Percentiles rank a stretch among this genome's conserved stretches.
Conservation (phyloP, 2,797 vertebrate genomes). For the Gambusia yucatana region DNA sequence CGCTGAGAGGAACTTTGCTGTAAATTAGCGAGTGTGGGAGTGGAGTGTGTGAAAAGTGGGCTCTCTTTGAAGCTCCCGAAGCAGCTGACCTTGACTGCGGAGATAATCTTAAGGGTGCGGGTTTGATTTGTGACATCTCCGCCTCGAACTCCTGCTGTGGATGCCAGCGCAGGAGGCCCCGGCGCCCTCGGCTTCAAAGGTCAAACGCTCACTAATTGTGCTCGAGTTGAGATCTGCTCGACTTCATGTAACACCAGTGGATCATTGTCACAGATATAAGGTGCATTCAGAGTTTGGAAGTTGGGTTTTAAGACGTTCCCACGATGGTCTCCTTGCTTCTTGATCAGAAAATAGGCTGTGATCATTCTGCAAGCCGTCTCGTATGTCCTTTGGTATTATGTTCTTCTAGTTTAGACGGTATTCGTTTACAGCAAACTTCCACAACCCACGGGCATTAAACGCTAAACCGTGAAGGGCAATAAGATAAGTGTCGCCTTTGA, state of each 20-base stretch:
- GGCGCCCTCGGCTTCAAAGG: slow-evolving; percentile 9
- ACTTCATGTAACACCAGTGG: neutral
- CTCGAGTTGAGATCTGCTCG: neutral
- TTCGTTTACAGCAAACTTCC: slow-evolving; percentile 70
- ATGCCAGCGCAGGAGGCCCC: slow-evolving; percentile 4
- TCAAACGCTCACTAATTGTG: slow-evolving; percentile 34
- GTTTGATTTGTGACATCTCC: slow-evolving; percentile 8
- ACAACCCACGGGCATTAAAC: slow-evolving; percentile 51
- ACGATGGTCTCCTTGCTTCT: slow-evolving; percentile 57
- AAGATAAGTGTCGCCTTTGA: slow-evolving; percentile 13
- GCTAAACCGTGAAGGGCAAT: slow-evolving; percentile 32
- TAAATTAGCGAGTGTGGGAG: slow-evolving; percentile 3
- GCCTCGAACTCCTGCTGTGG: neutral
- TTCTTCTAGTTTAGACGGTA: slow-evolving; percentile 49
- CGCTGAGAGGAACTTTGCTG: neutral
- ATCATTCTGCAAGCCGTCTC: slow-evolving; percentile 59
- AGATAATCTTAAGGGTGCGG: slow-evolving; percentile 26
- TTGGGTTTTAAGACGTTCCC: slow-evolving; percentile 51
- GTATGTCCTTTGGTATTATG: slow-evolving; percentile 61
- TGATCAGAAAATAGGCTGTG: slow-evolving; percentile 36
- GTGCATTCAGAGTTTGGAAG: slow-evolving; percentile 13
- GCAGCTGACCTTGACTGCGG: slow-evolving; percentile 25
- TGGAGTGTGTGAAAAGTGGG: slow-evolving; percentile 11
- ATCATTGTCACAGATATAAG: neutral
- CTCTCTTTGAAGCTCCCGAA: slow-evolving; percentile 28